Evolutionary conservation across 2,113 vertebrate genomes (phyloP), one percentile per base, ranked within the genome.

Genomic region (Gnathonemus longibarbis): DNA sequence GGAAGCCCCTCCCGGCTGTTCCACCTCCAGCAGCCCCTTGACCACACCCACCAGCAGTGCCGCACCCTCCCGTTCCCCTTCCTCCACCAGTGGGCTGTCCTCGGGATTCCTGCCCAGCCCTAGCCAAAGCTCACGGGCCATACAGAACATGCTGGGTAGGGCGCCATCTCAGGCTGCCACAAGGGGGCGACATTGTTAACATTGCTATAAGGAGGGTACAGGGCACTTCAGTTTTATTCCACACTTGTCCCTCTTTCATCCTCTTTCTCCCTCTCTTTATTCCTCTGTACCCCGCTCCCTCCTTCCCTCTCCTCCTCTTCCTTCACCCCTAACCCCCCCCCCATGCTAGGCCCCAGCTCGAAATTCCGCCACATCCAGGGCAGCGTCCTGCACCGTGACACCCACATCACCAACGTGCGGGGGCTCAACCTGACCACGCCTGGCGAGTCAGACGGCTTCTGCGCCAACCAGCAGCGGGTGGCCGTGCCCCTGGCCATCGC

Each of bases 361-460:
- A 98, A 97, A 92, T 98, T 98, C 92, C 96, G 98, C 89, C 98
- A 99, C 13, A 31, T 96, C 11, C 97, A 98, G 93, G 97, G 98
- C 4, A 90, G 89, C 0, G 94, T 98, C 85, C 95, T 97, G 92
- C 98, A 98, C 94, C 96, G 97, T 6, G 96, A 97, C 95, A 96
- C 93, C 3, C 97, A 99, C 94, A 96, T 99, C 94, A 98, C 97
- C 94, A 99, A 99, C 94, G 95, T 99, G 91, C 96, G 96, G 2
- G 96, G 96, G 21, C 96, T 99, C 91, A 98, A 96, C 94, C 97
- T 99, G 91, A 99, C 98, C 62, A 99, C 97, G 0, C 98, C 98
- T 0, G 98, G 98, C 0, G 98, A 99, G 93, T 95, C 97, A 0
- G 97, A 99, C 0, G 98, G 98, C 91, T 97, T 99, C 96, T 98